Percentiles rank a stretch among this genome's conserved stretches.
These are phyloP conservation scores for Tenodera sinensis DNA, from an alignment of 2,888 invertebrate genomes.

Conservation along the genomic window DNA sequence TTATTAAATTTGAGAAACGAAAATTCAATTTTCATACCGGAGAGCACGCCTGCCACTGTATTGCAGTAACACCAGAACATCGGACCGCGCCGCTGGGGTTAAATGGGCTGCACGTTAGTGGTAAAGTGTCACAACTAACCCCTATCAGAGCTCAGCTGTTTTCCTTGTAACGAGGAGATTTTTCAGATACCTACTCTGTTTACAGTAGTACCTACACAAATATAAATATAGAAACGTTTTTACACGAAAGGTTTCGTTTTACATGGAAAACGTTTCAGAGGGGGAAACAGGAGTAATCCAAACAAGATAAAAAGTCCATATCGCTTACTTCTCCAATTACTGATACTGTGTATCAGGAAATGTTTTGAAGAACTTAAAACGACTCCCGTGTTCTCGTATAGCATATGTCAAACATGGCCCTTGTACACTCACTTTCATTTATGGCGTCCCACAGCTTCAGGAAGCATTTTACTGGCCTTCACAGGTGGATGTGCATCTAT, in stretches of 20 bases:
- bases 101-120: neutral
- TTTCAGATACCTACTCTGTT: too few relatives aligned
- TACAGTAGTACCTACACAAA: too few relatives aligned
- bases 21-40: conserved; percentile 7
- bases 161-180: too few relatives aligned
- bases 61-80: neutral
- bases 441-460: too few relatives aligned
- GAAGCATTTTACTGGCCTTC: too few relatives aligned
- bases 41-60: neutral
- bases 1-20: conserved; percentile 17
- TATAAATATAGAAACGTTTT: neutral
- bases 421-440: too few relatives aligned
- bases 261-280: neutral
- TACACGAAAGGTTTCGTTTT: neutral
- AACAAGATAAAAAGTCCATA: neutral
- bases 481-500: too few relatives aligned
- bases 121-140: neutral
- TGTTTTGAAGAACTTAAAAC: too few relatives aligned
- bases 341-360: too few relatives aligned
- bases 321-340: too few relatives aligned
- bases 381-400: too few relatives aligned
- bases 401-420: too few relatives aligned
- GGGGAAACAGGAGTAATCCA: neutral
- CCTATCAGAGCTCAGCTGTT: neutral
- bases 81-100: neutral